Base-by-base conservation (phyloP, 1,140 invertebrate genomes). In the Microplitis demolitor region DNA sequence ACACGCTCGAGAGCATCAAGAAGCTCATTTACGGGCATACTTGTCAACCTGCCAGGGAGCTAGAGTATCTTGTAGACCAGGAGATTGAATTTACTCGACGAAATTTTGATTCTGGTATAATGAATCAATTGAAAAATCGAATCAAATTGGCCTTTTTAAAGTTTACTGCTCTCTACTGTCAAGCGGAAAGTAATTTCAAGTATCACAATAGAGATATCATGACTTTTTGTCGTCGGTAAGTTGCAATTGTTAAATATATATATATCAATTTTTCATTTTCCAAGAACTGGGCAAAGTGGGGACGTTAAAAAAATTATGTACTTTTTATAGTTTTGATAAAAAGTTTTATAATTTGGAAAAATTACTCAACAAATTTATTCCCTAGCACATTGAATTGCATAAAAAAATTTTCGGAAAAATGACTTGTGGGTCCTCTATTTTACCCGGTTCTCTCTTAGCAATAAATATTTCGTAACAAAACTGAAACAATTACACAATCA, bases 51-150 rank as follows among this genome's bases (percentile, higher is more conserved):
- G 87, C 89, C 0, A 83, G 88, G 64, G 89, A 91, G 74, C 82
- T 92, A 4, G 81, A 88, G 50, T 84, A 82, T 8, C 80, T 92
- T 5, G 83, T 93, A n/a, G 90, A 92, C 63, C 88, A 91, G 77
- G 91, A 92, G 75, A 87, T 90, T 56, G 88, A 89, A 74, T 83
- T 92, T 13, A 78, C 91, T 3, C 83, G 87, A 0, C 83, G 88
- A 54, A 86, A 89, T 13, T 87, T 89, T 33, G 82, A 87, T 2
- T 77, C 81, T 2, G 80, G 81, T 66, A 86, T 89, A 69, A 78
- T 92, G 3, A 88, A 88, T 74, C 87, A 89, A 69, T 79, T 92
- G 51, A 88, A 91, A 75, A 89, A 88, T 71, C 87, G 92, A 69
- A 60, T 83, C 24, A 80, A 75, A 53, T 54, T 84, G 1, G 75